These are phyloP conservation scores for Poeciliopsis prolifica DNA, from an alignment of 2,113 vertebrate genomes.

Conservation along the genomic window DNA sequence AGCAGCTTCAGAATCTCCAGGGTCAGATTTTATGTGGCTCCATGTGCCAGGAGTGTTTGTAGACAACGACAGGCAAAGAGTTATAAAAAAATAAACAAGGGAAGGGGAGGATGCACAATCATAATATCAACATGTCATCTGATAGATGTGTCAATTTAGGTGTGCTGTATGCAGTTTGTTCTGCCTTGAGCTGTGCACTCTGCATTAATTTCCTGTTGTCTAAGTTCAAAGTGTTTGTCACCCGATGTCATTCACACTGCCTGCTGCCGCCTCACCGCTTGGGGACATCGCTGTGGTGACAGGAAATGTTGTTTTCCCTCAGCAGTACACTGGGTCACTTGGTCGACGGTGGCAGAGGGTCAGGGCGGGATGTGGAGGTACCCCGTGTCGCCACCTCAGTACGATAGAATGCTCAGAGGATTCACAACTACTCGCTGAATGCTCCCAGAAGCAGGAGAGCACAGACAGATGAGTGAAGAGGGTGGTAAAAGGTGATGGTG, in stretches of 20 bases:
- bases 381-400: slow-evolving; percentile 39
- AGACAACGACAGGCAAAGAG: slow-evolving; percentile 59
- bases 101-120: slow-evolving; percentile 40
- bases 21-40: slow-evolving; percentile 58
- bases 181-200: slow-evolving; percentile 65
- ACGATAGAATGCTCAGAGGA: slow-evolving; percentile 62
- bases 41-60: slow-evolving; percentile 52
- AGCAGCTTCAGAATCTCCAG: slow-evolving; percentile 30
- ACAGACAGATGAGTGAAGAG: slow-evolving; percentile 30
- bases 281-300: slow-evolving; percentile 47
- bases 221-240: slow-evolving; percentile 79
- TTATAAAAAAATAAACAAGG: slow-evolving; percentile 34
- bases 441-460: slow-evolving; percentile 10
- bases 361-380: slow-evolving; percentile 58
- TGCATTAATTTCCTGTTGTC: slow-evolving; percentile 78
- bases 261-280: slow-evolving; percentile 48
- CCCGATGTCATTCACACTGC: slow-evolving; percentile 73
- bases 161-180: slow-evolving; percentile 56
- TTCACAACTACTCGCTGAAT: slow-evolving; percentile 31
- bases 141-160: slow-evolving; percentile 74
- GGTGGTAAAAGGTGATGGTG: slow-evolving; percentile 32
- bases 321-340: slow-evolving; percentile 76
- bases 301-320: slow-evolving; percentile 71
- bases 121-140: slow-evolving; percentile 71
- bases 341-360: slow-evolving; percentile 70